phyloP scores from a whole-genome alignment of 1,140 invertebrate species.

The Ptiloglossa arizonensis region DNA sequence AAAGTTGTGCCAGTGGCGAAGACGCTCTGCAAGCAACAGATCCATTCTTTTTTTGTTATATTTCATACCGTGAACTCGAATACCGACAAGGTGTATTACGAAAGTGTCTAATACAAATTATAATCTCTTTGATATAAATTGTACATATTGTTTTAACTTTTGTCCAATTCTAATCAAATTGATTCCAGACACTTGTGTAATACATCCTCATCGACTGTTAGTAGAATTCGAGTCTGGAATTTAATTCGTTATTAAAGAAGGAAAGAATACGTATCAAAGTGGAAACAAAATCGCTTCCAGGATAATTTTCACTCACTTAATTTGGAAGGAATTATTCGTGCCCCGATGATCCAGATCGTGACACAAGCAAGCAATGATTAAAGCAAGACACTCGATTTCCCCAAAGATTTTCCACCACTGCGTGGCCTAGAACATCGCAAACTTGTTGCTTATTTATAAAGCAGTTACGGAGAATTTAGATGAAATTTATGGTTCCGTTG shows the following conservation, averaged over 20 bases:
- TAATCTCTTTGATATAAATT: no score
- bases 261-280: no score
- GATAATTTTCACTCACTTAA: conserved; percentile 91
- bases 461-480: not conserved
- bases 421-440: conserved; percentile 85
- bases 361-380: conserved; percentile 97
- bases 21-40: conserved; percentile 86
- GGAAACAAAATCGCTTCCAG: no score
- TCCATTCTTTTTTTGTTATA: not conserved
- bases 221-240: no score
- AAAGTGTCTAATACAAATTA: no score
- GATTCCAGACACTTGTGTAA: no score
- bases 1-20: conserved; percentile 95
- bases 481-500: not conserved
- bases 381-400: conserved; percentile 94
- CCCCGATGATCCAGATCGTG: conserved; percentile 98
- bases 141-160: no score
- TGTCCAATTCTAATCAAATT: no score
- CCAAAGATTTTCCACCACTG: conserved; percentile 96
- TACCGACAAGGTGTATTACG: no score
- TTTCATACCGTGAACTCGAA: not conserved
- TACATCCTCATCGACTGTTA: no score
- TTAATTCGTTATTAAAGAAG: no score
- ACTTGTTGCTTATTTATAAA: not conserved
- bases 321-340: conserved; percentile 99